Percentiles rank a stretch among this genome's conserved stretches.
Conservation (phyloP, 2,888 invertebrate genomes). For the Leptinotarsa tumamoca region DNA sequence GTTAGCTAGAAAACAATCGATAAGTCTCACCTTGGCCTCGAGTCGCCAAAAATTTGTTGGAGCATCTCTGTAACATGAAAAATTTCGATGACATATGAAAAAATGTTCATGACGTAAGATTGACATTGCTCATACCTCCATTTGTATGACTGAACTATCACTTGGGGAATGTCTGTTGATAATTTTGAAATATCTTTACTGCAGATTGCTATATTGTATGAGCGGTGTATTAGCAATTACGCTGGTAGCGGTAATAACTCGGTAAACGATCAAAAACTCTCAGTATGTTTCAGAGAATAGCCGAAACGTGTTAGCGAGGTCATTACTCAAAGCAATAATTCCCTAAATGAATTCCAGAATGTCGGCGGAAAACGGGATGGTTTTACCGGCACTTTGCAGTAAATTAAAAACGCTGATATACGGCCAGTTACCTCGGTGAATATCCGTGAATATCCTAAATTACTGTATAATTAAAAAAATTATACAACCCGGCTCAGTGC, state of each 20-base stretch:
- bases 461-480: conserved; percentile 42
- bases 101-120: too few species aligned
- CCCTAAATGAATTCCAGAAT: conserved; percentile 24
- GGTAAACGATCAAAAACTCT: neutral
- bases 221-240: too few species aligned
- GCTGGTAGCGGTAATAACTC: neutral
- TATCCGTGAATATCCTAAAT: conserved; percentile 30
- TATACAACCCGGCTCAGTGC: conserved; percentile 36
- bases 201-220: too few species aligned
- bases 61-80: too few species aligned
- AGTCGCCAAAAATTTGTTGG: too few species aligned
- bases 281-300: neutral
- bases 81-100: too few species aligned
- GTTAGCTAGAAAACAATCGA: too few species aligned
- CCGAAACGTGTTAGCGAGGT: conserved; percentile 11
- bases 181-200: too few species aligned
- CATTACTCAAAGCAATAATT: conserved; percentile 22
- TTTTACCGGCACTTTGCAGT: conserved; percentile 21
- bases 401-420: conserved; percentile 38
- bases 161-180: too few species aligned
- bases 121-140: too few species aligned
- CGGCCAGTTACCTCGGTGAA: conserved; percentile 26
- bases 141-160: too few species aligned
- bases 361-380: conserved; percentile 17
- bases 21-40: too few species aligned